Percentiles rank a stretch among this genome's conserved stretches.
These are phyloP conservation scores for Ceratosolen solmsi DNA, from an alignment of 1,140 invertebrate species.

Conservation along the genomic window DNA sequence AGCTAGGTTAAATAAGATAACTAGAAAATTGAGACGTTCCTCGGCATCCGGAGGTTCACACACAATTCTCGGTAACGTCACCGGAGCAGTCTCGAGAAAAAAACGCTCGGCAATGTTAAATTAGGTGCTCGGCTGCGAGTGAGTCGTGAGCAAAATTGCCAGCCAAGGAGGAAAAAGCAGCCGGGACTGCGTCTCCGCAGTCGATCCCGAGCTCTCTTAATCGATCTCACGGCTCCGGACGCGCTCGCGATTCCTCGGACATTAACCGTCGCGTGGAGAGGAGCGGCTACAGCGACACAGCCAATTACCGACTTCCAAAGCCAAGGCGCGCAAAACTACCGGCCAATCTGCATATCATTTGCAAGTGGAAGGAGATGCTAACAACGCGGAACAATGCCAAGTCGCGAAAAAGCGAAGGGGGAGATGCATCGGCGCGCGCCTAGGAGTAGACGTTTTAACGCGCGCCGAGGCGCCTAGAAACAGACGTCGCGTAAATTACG, in stretches of 20 bases:
- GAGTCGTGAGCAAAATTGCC: not conserved
- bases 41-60: not conserved
- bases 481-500: conserved; percentile 53
- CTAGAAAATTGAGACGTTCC: not conserved
- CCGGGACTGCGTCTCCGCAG: not conserved
- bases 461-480: conserved; percentile 32
- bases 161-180: conserved; percentile 1
- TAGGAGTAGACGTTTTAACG: conserved; percentile 29
- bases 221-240: conserved; percentile 25
- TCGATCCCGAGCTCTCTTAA: conserved; percentile 15
- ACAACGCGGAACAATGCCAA: conserved; percentile 35
- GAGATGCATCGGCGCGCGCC: not conserved
- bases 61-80: not conserved
- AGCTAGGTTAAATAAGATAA: not conserved
- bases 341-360: conserved; percentile 48
- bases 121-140: not conserved
- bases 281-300: conserved; percentile 6
- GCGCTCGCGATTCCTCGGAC: conserved; percentile 23
- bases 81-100: not conserved
- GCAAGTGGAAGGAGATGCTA: conserved; percentile 37
- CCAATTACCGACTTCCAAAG: conserved; percentile 37
- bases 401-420: conserved; percentile 27
- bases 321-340: conserved; percentile 37
- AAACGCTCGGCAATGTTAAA: not conserved
- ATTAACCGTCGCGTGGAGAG: not conserved